A percentile compares a stretch with the other conserved stretches of the same genome.
phyloP scores from a whole-genome alignment of 2,113 vertebrate species.

The Ctenodactylus gundi region DNA sequence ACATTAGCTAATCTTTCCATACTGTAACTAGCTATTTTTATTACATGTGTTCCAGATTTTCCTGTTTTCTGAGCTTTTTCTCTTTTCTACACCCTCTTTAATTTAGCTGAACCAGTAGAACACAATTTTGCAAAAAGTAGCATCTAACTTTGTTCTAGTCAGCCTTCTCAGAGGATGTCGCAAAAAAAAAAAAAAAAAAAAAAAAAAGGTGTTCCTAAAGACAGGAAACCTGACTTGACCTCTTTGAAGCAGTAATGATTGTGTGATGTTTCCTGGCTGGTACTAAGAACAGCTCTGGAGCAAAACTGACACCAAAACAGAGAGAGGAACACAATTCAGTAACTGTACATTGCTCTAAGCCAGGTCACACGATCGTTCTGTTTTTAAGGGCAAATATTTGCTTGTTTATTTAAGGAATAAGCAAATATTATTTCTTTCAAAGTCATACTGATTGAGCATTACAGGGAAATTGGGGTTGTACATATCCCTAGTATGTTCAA shows the following conservation, averaged over 20 bases:
- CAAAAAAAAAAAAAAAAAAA: neutral
- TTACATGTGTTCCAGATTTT: constrained; percentile 47
- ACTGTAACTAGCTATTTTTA: constrained; percentile 70
- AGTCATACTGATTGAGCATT: neutral
- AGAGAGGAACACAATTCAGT: neutral
- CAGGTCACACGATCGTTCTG: neutral
- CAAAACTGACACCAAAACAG: neutral
- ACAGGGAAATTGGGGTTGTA: neutral
- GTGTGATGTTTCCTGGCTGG: neutral
- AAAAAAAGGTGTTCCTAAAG: neutral
- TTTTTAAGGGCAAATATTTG: neutral
- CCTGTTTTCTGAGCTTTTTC: constrained; percentile 28
- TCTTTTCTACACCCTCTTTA: constrained; percentile 14
- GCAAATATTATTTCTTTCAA: neutral
- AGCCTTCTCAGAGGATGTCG: neutral
- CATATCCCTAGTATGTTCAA: neutral
- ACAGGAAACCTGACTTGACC: neutral
- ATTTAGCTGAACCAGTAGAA: constrained; percentile 1
- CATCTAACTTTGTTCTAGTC: neutral
- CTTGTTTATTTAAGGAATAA: neutral
- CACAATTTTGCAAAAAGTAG: constrained; percentile 7
- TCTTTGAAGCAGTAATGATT: neutral
- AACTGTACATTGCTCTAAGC: neutral
- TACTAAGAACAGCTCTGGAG: neutral
- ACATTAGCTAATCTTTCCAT: constrained; percentile 54